A percentile compares a stretch with the other conserved stretches of the same genome.
Evolutionary conservation across 2,797 vertebrate genomes (phyloP).

Genomic region (Sebastes matsubarae): DNA sequence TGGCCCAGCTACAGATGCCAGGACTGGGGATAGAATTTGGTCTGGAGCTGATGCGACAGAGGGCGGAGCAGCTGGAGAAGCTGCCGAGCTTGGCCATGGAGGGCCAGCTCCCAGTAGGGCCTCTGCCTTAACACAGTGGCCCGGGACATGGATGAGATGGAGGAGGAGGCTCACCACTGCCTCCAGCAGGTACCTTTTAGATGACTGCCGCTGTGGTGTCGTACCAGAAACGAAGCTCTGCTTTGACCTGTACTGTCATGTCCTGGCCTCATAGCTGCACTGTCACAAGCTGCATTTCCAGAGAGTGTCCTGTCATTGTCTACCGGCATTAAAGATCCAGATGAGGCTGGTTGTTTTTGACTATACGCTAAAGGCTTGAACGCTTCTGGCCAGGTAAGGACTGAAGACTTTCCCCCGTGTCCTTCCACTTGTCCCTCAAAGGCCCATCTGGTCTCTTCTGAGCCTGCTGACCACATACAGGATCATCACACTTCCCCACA

Average conservation of each 20-base stretch:
- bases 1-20: conserved; percentile 83
- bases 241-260: conserved; percentile 82
- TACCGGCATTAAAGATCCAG: conserved; percentile 84
- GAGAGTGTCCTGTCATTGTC: conserved; percentile 83
- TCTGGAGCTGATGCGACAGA: conserved; percentile 88
- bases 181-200: conserved; percentile 34
- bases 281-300: conserved; percentile 86
- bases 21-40: conserved; percentile 80
- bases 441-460: conserved; percentile 34
- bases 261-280: conserved; percentile 82
- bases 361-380: conserved; percentile 84
- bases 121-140: conserved; percentile 62
- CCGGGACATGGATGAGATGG: conserved; percentile 11
- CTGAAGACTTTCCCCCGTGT: conserved; percentile 77
- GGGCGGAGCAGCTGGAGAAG: conserved; percentile 87
- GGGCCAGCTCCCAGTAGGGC: conserved; percentile 56
- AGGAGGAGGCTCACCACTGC: conserved; percentile 54
- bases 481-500: conserved; percentile 81
- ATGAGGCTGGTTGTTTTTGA: conserved; percentile 85
- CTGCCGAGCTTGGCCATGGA: conserved; percentile 75
- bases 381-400: conserved; percentile 85
- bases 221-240: conserved; percentile 77
- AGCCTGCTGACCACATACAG: conserved; percentile 28
- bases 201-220: conserved; percentile 41
- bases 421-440: conserved; percentile 55